Conservation (phyloP, 2,797 vertebrate species). For the Danio jaintianensis region DNA sequence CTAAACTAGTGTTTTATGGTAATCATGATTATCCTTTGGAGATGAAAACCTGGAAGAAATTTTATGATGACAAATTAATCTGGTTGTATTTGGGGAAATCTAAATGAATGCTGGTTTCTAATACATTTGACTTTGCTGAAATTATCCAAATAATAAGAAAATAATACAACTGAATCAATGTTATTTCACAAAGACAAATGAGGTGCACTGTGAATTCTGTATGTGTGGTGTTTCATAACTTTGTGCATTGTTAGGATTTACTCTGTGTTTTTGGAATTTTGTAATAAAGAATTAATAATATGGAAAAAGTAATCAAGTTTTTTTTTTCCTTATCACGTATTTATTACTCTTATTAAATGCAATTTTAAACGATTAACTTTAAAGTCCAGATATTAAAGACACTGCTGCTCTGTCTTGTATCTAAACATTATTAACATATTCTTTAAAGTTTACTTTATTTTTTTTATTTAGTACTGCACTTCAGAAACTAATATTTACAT, state of each 20-base stretch:
- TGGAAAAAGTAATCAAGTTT: not conserved
- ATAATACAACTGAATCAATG: not conserved
- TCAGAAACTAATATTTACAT: too few species aligned
- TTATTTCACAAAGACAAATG: not conserved
- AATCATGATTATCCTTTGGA: slow-evolving; percentile 62
- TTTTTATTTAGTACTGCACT: too few species aligned
- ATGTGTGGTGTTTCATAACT: not conserved
- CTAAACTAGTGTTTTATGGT: slow-evolving; percentile 48
- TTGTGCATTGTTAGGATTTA: not conserved
- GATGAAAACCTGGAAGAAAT: slow-evolving; percentile 59
- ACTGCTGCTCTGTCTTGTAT: too few species aligned
- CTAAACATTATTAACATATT: too few species aligned
- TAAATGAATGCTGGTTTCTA: not conserved
- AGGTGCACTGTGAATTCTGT: not conserved
- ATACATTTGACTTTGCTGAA: not conserved
- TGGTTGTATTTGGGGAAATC: slow-evolving; percentile 44
- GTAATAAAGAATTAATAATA: not conserved
- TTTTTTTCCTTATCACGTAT: not conserved
- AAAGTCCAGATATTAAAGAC: too few species aligned
- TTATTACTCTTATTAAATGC: too few species aligned
- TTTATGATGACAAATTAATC: slow-evolving; percentile 51
- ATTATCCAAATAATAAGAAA: not conserved
- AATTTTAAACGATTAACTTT: too few species aligned
- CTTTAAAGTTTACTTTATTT: too few species aligned
- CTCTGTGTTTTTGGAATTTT: not conserved